Percentiles rank a stretch among this genome's conserved stretches.
phyloP scores from a whole-genome alignment of 2,113 vertebrate genomes.

The Numida meleagris region DNA sequence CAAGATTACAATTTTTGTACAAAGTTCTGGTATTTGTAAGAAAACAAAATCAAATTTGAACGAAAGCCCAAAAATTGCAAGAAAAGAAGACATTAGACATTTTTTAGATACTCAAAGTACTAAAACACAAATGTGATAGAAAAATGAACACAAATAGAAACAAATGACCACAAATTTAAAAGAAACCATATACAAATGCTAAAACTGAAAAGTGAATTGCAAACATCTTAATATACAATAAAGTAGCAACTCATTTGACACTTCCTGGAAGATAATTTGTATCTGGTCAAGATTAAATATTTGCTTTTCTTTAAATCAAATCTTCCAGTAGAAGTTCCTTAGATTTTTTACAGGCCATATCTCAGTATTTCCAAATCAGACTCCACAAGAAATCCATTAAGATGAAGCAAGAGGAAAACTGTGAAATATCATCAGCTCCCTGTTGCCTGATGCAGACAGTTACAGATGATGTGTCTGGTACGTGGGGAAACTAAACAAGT shows the following conservation, averaged over 20 bases:
- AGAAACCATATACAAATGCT: neutral
- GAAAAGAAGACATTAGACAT: neutral
- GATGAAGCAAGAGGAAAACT: neutral
- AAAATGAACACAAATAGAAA: neutral
- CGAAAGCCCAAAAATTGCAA: neutral
- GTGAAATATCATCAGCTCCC: neutral
- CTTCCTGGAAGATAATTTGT: neutral
- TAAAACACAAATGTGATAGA: neutral
- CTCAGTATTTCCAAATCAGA: neutral
- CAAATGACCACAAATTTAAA: neutral
- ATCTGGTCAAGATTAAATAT: neutral
- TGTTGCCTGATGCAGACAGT: neutral
- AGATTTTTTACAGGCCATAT: neutral
- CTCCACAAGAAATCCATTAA: neutral
- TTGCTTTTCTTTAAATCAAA: neutral
- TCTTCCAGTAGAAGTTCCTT: neutral
- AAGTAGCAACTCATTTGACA: neutral
- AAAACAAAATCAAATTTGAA: neutral
- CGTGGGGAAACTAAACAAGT: neutral
- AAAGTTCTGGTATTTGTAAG: neutral
- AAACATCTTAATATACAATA: neutral
- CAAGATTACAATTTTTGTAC: neutral
- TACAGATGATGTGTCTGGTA: neutral
- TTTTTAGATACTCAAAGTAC: neutral
- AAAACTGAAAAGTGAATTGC: neutral